These are phyloP conservation scores for Coremacera marginata DNA, from an alignment of 2,888 invertebrate species.

Conservation along the genomic window DNA sequence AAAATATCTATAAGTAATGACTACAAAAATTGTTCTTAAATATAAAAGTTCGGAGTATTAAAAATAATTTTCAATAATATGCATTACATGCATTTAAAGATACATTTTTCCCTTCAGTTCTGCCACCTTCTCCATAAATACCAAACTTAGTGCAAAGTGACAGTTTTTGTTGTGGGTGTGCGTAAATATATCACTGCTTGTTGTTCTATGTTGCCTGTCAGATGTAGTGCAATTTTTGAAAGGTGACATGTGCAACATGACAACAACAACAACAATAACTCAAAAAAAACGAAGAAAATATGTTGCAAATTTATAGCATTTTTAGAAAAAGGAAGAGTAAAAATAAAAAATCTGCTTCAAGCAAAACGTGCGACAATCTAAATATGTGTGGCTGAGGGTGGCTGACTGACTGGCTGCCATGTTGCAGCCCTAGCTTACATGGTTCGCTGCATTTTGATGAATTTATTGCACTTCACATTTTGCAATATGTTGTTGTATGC, in stretches of 20 bases:
- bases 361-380: background rate
- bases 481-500: constrained; percentile 15
- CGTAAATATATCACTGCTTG: constrained; percentile 27
- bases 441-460: constrained; percentile 55
- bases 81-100: too few species aligned
- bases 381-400: background rate
- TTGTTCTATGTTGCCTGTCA: constrained; percentile 20
- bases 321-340: background rate
- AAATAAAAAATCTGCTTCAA: background rate
- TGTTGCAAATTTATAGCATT: constrained; percentile 34
- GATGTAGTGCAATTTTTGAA: constrained; percentile 37
- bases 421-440: constrained; percentile 24
- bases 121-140: background rate
- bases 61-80: too few species aligned
- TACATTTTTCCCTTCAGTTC: background rate
- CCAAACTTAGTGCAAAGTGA: background rate
- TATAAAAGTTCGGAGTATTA: too few species aligned
- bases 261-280: constrained; percentile 23
- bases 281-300: constrained; percentile 14
- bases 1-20: too few species aligned
- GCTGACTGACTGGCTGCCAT: constrained; percentile 19
- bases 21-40: too few species aligned
- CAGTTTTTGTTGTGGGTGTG: background rate
- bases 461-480: constrained; percentile 65
- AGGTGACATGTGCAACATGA: constrained; percentile 38